Evolutionary conservation across 2,797 vertebrate genomes (phyloP).

Genomic region (Sparus aurata): DNA sequence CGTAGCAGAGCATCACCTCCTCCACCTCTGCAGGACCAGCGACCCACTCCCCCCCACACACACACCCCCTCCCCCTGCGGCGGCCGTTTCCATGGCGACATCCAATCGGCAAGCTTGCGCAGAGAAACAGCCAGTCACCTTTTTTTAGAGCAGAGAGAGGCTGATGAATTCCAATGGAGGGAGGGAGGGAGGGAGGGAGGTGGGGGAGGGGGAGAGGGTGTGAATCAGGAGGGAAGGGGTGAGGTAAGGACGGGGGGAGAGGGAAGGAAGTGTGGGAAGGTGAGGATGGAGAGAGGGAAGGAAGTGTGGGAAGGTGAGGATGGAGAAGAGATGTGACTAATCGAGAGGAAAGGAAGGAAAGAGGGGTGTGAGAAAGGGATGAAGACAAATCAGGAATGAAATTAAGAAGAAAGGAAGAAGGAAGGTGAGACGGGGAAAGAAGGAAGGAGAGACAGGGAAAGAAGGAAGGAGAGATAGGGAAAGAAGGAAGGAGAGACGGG

Average conservation of each 20-base stretch:
- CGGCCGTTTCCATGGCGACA: conserved; percentile 55
- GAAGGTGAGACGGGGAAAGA: no score
- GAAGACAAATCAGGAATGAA: neutral
- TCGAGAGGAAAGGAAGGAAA: neutral
- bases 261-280: neutral
- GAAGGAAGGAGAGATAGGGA: no score
- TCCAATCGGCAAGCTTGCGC: conserved; percentile 9
- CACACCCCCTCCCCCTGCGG: neutral
- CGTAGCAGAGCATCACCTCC: conserved; percentile 39
- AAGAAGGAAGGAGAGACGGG: no score
- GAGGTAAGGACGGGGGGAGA: neutral
- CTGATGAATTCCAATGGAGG: conserved; percentile 24
- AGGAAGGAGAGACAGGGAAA: neutral
- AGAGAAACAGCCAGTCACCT: conserved; percentile 37
- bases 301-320: no score
- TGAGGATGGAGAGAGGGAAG: neutral
- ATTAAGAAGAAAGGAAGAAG: neutral
- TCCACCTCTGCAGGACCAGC: conserved; percentile 27
- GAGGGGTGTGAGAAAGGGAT: neutral
- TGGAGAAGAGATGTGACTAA: no score
- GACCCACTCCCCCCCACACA: neutral
- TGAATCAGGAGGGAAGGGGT: no score
- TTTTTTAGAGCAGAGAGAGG: conserved; percentile 15
- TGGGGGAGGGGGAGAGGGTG: neutral
- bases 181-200: neutral